These are phyloP conservation scores for Hexactinellida sp. DNA, from an alignment of 37 sponge, comb jelly and placozoan species.

Conservation along the genomic window DNA sequence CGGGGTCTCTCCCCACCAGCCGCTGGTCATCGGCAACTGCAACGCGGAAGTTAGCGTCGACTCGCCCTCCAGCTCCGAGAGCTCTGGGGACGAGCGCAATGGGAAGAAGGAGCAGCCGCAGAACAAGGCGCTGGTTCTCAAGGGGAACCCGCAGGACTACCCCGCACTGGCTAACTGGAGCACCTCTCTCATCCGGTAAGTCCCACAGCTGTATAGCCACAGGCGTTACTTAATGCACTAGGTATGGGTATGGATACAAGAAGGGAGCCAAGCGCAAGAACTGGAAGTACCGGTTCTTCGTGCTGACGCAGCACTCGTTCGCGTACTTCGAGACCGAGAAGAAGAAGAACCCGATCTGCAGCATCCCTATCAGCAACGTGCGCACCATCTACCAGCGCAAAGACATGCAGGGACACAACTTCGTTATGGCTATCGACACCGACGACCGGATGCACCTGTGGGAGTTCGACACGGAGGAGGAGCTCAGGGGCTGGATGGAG, in stretches of 20 bases:
- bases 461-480: background rate
- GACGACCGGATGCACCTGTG: background rate
- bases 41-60: background rate
- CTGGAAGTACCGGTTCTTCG: constrained; percentile 8
- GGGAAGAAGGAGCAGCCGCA: background rate
- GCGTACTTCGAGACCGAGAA: constrained; percentile 2
- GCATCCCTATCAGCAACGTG: background rate
- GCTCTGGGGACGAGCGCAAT: background rate
- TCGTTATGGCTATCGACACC: background rate
- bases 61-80: background rate
- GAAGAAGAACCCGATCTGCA: background rate
- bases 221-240: background rate
- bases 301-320: background rate
- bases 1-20: background rate
- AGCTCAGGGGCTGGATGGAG: background rate
- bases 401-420: background rate
- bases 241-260: background rate
- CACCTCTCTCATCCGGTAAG: background rate
- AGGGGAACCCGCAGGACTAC: constrained; percentile 1
- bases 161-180: constrained; percentile 11
- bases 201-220: too few species aligned
- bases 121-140: background rate
- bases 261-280: constrained; percentile 8
- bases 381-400: background rate
- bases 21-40: background rate